Evolutionary conservation across 2,113 vertebrate genomes (phyloP), one percentile per base, ranked within the genome.

Genomic region (Mugil cephalus): DNA sequence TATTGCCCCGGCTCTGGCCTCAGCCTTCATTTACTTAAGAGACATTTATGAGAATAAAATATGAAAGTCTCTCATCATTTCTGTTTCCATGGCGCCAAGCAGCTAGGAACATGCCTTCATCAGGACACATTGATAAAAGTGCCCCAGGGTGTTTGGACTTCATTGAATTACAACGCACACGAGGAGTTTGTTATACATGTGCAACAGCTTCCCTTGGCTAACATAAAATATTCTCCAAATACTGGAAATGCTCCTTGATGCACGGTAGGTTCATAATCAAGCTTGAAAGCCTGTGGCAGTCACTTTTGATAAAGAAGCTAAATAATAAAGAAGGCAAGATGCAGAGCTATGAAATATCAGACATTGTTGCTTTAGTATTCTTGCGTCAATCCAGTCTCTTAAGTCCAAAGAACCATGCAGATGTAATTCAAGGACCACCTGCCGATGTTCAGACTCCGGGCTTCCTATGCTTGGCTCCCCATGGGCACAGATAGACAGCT

Each of bases 11-110:
- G 42, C 34, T 47, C 34, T 10, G 21, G 15, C 4, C 18, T 8
- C 8, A 43, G 14, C 1, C 8, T 50, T 12, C 6, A 42, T 30
- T 34, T 56, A 11, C 8, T 56, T 6, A 51, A 11, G 18, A 36
- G 24, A 54, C 3, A 51, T 55, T 18, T 47, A 47, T 15, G 7
- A 51, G 12, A 18, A 53, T 60, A 10, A 60, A 64, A 73, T 69
- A 43, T 18, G 15, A 67, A 61, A 58, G 40, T 45, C n/a, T 76
- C 55, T 66, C 15, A 47, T 53, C 15, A 73, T 62, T 51, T 46
- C 58, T 79, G 86, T 89, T 88, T 60, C 82, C 85, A 86, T 88
- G 82, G 68, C 68, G 62, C 42, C 84, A 46, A 45, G 34, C 17
- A 56, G 50, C 62, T 79, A 75, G 75, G 68, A 69, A 67, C 34